These are phyloP conservation scores for Sebastes elongatus DNA, from an alignment of 2,797 vertebrate species.

Conservation along the genomic window DNA sequence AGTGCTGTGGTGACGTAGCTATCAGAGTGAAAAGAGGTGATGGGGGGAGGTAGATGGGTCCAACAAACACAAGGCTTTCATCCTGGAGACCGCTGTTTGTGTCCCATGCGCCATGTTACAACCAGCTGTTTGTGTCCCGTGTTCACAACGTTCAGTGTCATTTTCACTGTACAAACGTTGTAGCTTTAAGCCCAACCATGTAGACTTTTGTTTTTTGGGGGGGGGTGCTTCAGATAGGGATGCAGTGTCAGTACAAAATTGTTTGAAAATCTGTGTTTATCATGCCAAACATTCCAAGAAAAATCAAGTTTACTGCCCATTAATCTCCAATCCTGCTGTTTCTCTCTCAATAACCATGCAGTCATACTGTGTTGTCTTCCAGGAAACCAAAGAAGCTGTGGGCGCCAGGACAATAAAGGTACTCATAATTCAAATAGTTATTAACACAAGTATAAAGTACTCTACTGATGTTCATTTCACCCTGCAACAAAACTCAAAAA, in stretches of 20 bases:
- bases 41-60: no score
- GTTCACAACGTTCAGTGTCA: no score
- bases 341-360: background rate
- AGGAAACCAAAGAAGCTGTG: slow-evolving; percentile 22
- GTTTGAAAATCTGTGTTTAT: background rate
- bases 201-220: no score
- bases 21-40: no score
- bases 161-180: no score
- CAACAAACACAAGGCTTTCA: no score
- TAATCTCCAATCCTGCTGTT: background rate
- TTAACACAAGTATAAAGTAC: background rate
- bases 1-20: no score
- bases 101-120: no score
- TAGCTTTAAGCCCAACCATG: no score
- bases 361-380: slow-evolving; percentile 12
- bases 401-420: slow-evolving; percentile 45
- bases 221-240: background rate
- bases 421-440: background rate
- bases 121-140: no score
- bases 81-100: no score
- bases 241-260: background rate
- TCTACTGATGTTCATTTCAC: background rate
- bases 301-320: background rate
- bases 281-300: background rate
- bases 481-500: background rate